Evolutionary conservation across 2,113 vertebrate species (phyloP).

Genomic region (Pitta sordida): DNA sequence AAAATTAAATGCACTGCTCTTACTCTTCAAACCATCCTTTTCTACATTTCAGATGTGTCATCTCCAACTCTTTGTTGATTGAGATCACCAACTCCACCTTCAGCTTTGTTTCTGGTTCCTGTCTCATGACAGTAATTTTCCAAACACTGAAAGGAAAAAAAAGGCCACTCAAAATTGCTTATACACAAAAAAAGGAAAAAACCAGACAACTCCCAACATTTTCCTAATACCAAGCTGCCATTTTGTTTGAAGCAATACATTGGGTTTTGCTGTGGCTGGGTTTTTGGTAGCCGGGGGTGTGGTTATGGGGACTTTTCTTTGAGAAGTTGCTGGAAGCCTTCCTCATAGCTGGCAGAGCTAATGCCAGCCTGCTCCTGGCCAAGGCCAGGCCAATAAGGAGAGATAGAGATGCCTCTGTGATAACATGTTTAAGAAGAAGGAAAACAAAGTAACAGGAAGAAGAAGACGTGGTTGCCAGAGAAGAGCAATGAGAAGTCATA

Average conservation of each 20-base stretch:
- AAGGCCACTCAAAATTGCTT: neutral
- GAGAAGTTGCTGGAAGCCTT: too few species aligned
- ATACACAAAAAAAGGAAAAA: neutral
- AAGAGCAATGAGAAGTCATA: too few species aligned
- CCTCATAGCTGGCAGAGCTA: too few species aligned
- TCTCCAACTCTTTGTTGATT: neutral
- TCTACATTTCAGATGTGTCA: neutral
- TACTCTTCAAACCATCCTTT: neutral
- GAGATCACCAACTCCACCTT: neutral
- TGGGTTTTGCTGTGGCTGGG: too few species aligned
- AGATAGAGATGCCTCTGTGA: too few species aligned
- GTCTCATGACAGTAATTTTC: neutral
- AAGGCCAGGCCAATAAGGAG: too few species aligned
- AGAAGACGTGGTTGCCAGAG: too few species aligned
- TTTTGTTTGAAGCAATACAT: neutral
- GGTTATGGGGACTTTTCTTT: too few species aligned
- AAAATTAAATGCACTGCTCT: neutral
- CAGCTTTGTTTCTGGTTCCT: neutral
- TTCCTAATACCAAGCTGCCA: neutral
- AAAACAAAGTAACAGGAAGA: too few species aligned
- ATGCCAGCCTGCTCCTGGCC: too few species aligned
- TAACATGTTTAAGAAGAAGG: too few species aligned
- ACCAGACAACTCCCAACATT: neutral
- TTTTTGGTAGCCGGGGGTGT: too few species aligned
- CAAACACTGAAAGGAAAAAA: neutral